Evolutionary conservation across 1,140 invertebrate species (phyloP), one percentile per base, ranked within the genome.

Genomic region (Drosophila serrata): DNA sequence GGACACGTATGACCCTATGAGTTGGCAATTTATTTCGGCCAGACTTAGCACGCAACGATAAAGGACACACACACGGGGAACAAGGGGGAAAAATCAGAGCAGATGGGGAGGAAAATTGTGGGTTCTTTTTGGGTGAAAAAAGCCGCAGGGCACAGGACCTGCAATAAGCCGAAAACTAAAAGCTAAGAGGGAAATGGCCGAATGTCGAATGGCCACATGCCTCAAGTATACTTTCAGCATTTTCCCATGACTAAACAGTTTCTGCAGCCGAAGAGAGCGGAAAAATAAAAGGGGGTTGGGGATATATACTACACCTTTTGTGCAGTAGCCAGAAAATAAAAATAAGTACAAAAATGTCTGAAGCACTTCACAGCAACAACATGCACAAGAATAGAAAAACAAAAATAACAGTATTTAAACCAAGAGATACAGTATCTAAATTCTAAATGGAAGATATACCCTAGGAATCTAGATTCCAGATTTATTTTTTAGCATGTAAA

Each of bases 221-320:
- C 62, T 81, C 67, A 81, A 86, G 79, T 82, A 62, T 78, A 82
- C 72, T 78, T 74, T 69, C 33, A 60, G 73, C 60, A 81, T 86
- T 85, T 85, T 86, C 59, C 73, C 77, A 85, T 85, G 81, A 85
- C 82, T 85, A 85, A 85, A 82, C 81, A 85, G 78, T 85, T 85
- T 77, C 29, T 40, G 27, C 33, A 40, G 55, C n/a, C 39, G 43
- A 45, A 24, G 15, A 13, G 17, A 35, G 42, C 8, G 19, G 42
- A 22, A 19, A 35, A 53, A 53, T 35, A 4, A 5, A 13, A 11
- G 22, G 27, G 24, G 24, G 24, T 2, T 24, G n/a, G 27, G 22
- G 63, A 27, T 39, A 57, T 35, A 27, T 33, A 33, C 8, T 12
- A 72, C 48, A 81, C 81, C 81, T 81, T 77, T 85, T 86, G 73